These are phyloP conservation scores for Myiozetetes cayanensis DNA, from an alignment of 2,113 vertebrate species.

Conservation along the genomic window DNA sequence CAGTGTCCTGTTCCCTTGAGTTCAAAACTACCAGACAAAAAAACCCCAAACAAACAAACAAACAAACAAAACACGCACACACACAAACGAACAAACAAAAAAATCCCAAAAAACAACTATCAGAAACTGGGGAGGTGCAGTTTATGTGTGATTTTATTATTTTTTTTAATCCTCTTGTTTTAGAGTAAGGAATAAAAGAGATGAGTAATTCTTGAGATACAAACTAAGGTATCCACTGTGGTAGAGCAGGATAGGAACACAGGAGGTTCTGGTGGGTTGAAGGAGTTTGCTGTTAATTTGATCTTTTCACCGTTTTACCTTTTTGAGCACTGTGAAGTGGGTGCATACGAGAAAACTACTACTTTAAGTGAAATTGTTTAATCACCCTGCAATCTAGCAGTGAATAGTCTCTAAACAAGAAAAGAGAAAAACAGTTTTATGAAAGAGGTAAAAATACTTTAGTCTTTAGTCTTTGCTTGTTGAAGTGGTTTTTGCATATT, in stretches of 20 bases:
- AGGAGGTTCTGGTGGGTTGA: not conserved
- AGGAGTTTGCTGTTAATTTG: not conserved
- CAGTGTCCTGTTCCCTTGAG: not conserved
- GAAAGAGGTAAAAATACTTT: not conserved
- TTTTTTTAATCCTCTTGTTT: not conserved
- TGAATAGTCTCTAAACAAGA: not conserved
- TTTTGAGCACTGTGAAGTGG: not conserved
- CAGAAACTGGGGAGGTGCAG: not conserved
- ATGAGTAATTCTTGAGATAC: not conserved
- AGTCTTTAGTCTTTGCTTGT: not conserved
- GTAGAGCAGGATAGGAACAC: not conserved
- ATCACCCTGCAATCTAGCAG: not conserved
- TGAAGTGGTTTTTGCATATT: not conserved
- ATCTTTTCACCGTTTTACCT: not conserved
- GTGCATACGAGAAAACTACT: not conserved
- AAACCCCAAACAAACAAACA: not conserved
- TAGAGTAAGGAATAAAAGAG: not conserved
- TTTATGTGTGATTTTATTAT: not conserved
- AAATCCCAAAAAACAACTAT: not conserved
- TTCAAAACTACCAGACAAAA: not conserved
- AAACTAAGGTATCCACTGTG: not conserved
- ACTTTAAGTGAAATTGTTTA: not conserved
- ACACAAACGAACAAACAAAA: too few relatives aligned
- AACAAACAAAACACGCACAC: too few relatives aligned
- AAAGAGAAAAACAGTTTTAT: not conserved